A percentile compares a stretch with the other conserved stretches of the same genome.
Evolutionary conservation across 2,113 vertebrate species (phyloP).

Genomic region (Pelvicachromis taeniatus): DNA sequence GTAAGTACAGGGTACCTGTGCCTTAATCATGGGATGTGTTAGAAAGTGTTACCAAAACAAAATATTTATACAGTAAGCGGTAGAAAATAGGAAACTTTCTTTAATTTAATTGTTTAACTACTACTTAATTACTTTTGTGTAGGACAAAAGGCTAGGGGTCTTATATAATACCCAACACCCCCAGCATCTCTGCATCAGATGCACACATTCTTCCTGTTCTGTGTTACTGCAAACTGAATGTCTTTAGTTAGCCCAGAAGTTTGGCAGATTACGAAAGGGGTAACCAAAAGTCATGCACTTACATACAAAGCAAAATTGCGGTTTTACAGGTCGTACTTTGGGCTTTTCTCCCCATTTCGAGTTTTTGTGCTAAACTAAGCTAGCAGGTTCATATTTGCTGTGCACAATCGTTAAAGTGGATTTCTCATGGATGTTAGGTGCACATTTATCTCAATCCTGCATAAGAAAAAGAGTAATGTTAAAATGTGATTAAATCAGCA

Average conservation of each 20-base stretch:
- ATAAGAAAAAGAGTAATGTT: not conserved
- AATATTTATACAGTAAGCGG: not conserved
- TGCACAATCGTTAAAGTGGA: not conserved
- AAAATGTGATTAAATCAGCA: not conserved
- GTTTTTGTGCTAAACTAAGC: not conserved
- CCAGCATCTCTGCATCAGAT: not conserved
- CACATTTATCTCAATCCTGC: not conserved
- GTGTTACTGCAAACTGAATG: not conserved
- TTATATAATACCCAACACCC: not conserved
- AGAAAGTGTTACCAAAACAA: not conserved
- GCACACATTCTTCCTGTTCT: not conserved
- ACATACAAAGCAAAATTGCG: not conserved
- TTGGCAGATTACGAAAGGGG: not conserved
- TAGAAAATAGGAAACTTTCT: not conserved
- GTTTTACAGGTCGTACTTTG: not conserved
- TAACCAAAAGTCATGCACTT: not conserved
- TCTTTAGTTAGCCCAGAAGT: not conserved
- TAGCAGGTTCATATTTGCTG: not conserved
- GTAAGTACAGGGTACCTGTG: not conserved
- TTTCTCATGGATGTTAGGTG: not conserved
- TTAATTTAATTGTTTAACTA: not conserved
- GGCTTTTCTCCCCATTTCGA: not conserved
- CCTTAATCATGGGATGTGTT: accelerated
- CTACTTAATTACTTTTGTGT: not conserved
- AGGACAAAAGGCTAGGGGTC: not conserved